These are phyloP conservation scores for Syrrhaptes paradoxus DNA, from an alignment of 2,113 vertebrate genomes.

Conservation along the genomic window DNA sequence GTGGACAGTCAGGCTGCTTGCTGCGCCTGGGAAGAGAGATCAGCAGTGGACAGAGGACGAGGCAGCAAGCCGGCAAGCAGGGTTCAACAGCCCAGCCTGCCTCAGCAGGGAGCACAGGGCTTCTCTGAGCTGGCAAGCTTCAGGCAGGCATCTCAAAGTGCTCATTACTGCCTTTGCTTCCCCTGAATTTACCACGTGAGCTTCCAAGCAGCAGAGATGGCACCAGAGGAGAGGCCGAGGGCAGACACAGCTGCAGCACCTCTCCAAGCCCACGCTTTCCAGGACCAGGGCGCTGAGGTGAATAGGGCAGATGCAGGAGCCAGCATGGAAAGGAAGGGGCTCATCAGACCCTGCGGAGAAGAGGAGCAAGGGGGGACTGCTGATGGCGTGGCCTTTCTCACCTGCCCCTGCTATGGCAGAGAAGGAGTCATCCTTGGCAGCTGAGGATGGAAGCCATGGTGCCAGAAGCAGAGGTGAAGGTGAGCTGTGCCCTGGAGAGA, in stretches of 20 bases:
- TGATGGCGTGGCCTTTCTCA: neutral
- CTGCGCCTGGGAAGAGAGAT: neutral
- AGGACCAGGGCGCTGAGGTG: neutral
- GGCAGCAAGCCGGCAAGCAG: neutral
- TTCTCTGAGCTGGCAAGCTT: neutral
- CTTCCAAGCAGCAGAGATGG: neutral
- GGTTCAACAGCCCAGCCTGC: neutral
- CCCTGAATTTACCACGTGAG: neutral
- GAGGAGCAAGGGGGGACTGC: neutral
- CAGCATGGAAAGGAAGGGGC: neutral
- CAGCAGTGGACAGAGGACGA: neutral
- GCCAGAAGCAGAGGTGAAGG: neutral
- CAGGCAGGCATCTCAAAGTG: neutral
- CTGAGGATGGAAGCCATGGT: neutral
- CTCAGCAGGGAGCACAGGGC: neutral
- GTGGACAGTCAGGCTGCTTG: neutral
- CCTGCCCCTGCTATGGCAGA: rapidly evolving
- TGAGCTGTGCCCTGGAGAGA: neutral
- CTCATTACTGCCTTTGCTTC: neutral
- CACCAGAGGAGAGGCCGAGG: neutral
- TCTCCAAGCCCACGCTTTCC: neutral
- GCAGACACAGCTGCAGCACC: neutral
- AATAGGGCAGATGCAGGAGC: neutral
- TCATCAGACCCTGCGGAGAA: neutral
- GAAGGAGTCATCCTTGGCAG: neutral